These are phyloP conservation scores for Pterocles orientalis DNA, from an alignment of 2,113 vertebrate species.

Conservation along the genomic window DNA sequence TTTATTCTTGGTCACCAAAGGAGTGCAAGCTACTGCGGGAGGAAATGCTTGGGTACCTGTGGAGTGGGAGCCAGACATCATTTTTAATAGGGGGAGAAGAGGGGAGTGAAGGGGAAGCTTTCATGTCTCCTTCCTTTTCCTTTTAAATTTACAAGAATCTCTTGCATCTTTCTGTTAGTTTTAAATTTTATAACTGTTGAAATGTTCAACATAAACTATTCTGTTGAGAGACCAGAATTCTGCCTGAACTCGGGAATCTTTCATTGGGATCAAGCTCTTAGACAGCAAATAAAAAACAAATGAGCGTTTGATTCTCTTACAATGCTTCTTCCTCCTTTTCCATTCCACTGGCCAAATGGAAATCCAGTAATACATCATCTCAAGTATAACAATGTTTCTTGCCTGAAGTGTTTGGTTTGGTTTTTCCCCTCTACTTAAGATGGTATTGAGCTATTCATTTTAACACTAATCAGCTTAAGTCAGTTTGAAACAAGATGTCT, in stretches of 20 bases:
- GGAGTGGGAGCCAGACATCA: background rate
- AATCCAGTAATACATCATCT: constrained; percentile 9
- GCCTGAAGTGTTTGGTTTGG: background rate
- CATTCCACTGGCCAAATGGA: background rate
- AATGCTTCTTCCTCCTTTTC: constrained; percentile 1
- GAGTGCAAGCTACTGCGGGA: background rate
- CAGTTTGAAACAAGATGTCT: constrained; percentile 2
- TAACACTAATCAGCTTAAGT: background rate
- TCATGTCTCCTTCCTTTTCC: background rate
- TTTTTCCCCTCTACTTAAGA: background rate
- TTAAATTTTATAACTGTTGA: background rate
- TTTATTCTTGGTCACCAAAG: background rate
- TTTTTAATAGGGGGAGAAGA: background rate
- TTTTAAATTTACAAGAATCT: background rate
- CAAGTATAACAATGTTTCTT: background rate
- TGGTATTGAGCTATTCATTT: background rate
- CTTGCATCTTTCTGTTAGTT: background rate
- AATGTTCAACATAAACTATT: background rate
- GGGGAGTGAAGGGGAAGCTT: background rate
- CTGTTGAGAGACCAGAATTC: background rate
- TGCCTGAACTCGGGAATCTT: background rate
- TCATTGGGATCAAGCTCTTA: background rate
- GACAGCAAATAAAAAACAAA: constrained; percentile 18
- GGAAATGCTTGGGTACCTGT: background rate
- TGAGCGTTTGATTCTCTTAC: background rate